Base-by-base conservation (phyloP, 30 jellyfish, hydroid and myxozoan species). In the Aurelia sp. region DNA sequence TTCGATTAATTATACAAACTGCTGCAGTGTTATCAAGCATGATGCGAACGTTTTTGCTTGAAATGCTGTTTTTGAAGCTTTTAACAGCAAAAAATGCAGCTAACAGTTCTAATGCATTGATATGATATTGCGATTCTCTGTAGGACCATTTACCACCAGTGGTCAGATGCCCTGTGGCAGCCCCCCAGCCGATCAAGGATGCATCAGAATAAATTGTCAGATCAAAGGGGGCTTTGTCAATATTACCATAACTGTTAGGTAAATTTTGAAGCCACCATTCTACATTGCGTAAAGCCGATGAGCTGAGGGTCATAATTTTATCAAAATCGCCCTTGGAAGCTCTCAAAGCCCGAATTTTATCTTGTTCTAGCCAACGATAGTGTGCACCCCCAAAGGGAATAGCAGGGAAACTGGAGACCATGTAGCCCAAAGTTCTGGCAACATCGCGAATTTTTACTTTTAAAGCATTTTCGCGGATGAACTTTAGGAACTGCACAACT, bases 11-110 rank as follows among this genome's bases (percentile, higher is more conserved):
- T 6, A 84, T 50, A 7, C 62, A 27, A 71, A 84, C 93, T 4
- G 88, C 93, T 41, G 81, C 40, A 12, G 81, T 84, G 61, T 84
- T 84, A 27, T 84, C 93, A 19, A 73, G n/a, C 87, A 84, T 71
- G n/a, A 73, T 16, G 17, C 40, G 19, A n/a, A 84, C 72, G 17
- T 84, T 71, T 65, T 72, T 84, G 73, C 70, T 62, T n/a, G 6
- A 18, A 19, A 71, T 22, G 15, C 44, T 23, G 17, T 35, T 16
- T 17, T 27, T 37, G 44, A 71, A 84, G 22, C 68, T 6, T 61
- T 37, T 73, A 18, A 84, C 13, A 7, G 91, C 91, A 81, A 81
- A 81, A 18, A 27, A 62, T 47, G 57, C 79, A 47, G 90, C 90
- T n/a, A 62, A 20, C 1, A 79, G 30, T 41, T 53, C 71, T 23